Conservation (phyloP, 2,888 invertebrate species). For the Lithosia quadra region DNA sequence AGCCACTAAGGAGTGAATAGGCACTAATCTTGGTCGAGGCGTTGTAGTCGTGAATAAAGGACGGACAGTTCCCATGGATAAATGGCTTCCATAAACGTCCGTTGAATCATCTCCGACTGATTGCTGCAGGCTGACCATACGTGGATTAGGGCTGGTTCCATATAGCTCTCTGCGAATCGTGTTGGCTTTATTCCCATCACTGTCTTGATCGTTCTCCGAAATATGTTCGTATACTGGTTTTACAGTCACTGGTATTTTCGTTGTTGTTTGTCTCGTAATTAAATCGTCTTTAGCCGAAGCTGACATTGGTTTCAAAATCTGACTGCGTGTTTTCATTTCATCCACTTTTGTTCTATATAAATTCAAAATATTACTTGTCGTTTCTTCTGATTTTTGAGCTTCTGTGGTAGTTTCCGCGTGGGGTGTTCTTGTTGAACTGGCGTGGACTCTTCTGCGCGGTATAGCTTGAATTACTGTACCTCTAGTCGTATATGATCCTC, state of each 20-base stretch:
- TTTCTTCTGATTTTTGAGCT: slow-evolving; percentile 56
- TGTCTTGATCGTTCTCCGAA: slow-evolving; percentile 76
- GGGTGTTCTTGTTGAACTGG: slow-evolving; percentile 68
- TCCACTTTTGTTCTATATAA: slow-evolving; percentile 74
- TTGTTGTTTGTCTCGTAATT: slow-evolving; percentile 77
- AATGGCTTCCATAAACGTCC: slow-evolving; percentile 90
- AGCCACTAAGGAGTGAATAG: slow-evolving; percentile 82
- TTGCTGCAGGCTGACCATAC: slow-evolving; percentile 86
- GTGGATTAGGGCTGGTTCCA: slow-evolving; percentile 86
- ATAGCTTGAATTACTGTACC: slow-evolving; percentile 89
- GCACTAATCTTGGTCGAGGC: slow-evolving; percentile 85
- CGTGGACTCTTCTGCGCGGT: slow-evolving; percentile 83
- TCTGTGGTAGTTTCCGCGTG: slow-evolving; percentile 70
- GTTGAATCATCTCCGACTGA: slow-evolving; percentile 89
- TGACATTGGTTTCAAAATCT: slow-evolving; percentile 74
- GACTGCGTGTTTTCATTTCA: slow-evolving; percentile 68
- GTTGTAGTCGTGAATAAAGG: slow-evolving; percentile 90
- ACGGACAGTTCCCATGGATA: slow-evolving; percentile 88
- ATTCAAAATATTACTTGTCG: slow-evolving; percentile 72
- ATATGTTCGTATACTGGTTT: slow-evolving; percentile 86
- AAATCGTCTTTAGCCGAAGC: slow-evolving; percentile 70
- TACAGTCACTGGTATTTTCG: slow-evolving; percentile 71
- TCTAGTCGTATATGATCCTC: slow-evolving; percentile 85
- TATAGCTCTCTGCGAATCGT: slow-evolving; percentile 88
- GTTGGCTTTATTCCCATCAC: slow-evolving; percentile 83